Percentiles rank a stretch among this genome's conserved stretches.
Conservation (phyloP, 2,888 invertebrate genomes). For the Orthosia gracilis region DNA sequence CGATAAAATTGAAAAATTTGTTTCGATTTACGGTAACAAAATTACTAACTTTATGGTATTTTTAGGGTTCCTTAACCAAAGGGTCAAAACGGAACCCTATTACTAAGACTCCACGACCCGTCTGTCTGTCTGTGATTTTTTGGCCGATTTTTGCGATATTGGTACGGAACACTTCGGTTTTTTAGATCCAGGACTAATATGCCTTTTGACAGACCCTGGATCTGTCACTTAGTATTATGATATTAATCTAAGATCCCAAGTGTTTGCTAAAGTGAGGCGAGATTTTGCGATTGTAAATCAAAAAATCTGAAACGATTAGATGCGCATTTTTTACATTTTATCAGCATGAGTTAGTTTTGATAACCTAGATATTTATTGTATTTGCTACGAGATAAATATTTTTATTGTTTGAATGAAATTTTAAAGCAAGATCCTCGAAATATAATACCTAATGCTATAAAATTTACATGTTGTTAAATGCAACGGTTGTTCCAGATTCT, state of each 20-base stretch:
- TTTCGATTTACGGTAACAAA: not conserved
- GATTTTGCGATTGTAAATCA: constrained; percentile 2
- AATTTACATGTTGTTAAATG: not conserved
- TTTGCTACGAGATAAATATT: constrained; percentile 17
- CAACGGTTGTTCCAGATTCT: not conserved
- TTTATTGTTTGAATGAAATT: not conserved
- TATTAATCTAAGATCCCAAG: not conserved
- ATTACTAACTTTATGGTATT: not conserved
- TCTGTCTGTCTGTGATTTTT: too few relatives aligned
- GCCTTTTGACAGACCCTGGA: not conserved
- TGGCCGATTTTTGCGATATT: too few relatives aligned
- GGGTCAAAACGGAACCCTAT: too few relatives aligned
- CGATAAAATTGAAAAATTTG: not conserved
- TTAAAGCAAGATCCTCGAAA: not conserved
- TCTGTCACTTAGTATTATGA: not conserved
- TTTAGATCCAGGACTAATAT: not conserved
- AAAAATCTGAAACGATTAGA: constrained; percentile 37
- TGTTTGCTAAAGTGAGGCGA: not conserved
- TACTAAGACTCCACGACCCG: too few relatives aligned
- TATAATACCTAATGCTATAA: too few relatives aligned
- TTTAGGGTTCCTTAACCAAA: too few relatives aligned
- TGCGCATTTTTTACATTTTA: constrained; percentile 51
- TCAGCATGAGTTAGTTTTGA: constrained; percentile 21
- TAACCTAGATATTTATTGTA: constrained; percentile 21
- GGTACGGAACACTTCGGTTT: too few relatives aligned